These are phyloP conservation scores for Ischnura elegans DNA, from an alignment of 2,888 invertebrate genomes.

Conservation along the genomic window DNA sequence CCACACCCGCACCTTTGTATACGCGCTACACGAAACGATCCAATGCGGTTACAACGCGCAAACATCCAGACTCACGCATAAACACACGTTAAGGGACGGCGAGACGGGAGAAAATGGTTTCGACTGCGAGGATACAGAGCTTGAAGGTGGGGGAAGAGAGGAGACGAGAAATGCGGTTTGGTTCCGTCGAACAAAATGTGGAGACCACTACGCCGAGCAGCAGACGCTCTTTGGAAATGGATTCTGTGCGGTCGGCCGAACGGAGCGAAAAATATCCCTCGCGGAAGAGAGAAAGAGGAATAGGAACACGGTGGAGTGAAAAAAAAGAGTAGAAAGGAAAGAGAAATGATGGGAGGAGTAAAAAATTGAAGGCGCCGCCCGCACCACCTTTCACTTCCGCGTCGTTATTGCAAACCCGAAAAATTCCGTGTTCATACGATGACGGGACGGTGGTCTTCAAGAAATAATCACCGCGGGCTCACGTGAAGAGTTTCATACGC, in stretches of 20 bases:
- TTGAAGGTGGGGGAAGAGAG: neutral
- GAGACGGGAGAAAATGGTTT: neutral
- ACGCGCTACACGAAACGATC: too few relatives aligned
- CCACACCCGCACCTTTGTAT: too few relatives aligned
- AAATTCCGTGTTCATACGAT: neutral
- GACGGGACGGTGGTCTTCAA: neutral
- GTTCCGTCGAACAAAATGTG: neutral
- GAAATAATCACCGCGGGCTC: neutral
- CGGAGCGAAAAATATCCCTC: neutral
- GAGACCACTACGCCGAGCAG: neutral
- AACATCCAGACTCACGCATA: neutral
- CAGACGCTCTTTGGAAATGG: neutral
- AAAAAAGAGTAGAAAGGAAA: neutral
- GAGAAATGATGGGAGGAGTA: neutral
- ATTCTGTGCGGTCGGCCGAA: neutral
- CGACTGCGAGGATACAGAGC: too few relatives aligned
- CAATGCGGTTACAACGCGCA: too few relatives aligned
- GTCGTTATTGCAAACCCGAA: neutral
- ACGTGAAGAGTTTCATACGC: too few relatives aligned
- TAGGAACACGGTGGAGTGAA: neutral
- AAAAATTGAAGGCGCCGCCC: neutral
- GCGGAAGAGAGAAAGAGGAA: neutral
- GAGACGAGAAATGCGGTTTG: neutral
- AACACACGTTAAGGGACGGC: neutral
- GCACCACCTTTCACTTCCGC: slow-evolving; percentile 10